Conservation (phyloP, 2,888 invertebrate species). For the Dioctria linearis region DNA sequence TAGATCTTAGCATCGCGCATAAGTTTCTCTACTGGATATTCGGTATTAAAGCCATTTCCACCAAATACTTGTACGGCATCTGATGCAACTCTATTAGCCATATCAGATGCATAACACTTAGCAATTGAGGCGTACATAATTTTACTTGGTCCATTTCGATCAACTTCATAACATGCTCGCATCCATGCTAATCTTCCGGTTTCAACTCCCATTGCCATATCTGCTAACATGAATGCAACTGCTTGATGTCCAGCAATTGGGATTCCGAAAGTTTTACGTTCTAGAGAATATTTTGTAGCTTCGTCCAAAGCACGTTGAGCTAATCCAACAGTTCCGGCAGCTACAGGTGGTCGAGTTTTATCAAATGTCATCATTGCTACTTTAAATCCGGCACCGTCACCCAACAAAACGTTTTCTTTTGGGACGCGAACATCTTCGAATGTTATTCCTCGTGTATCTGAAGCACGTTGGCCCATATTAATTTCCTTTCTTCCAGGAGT, state of each 20-base stretch:
- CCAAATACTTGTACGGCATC: conserved; percentile 95
- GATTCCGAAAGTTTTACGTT: conserved; percentile 91
- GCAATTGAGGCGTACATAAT: conserved; percentile 86
- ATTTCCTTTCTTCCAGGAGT: conserved; percentile 78
- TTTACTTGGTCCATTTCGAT: conserved; percentile 80
- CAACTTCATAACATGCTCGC: conserved; percentile 87
- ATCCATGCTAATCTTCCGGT: conserved; percentile 86
- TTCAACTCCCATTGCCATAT: conserved; percentile 90
- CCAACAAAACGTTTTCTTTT: conserved; percentile 78
- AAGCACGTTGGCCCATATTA: conserved; percentile 83
- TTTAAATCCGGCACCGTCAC: conserved; percentile 81
- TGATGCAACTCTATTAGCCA: conserved; percentile 89
- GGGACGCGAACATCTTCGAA: conserved; percentile 84
- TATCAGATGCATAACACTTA: conserved; percentile 88
- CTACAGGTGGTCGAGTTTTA: conserved; percentile 81
- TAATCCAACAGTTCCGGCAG: conserved; percentile 87
- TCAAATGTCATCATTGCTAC: conserved; percentile 84
- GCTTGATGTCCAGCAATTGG: conserved; percentile 85
- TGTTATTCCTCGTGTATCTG: conserved; percentile 80
- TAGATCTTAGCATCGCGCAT: conserved; percentile 98
- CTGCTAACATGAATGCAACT: conserved; percentile 90
- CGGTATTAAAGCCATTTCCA: conserved; percentile 92
- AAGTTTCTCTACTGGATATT: conserved; percentile 95
- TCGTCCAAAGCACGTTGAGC: conserved; percentile 90
- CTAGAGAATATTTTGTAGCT: conserved; percentile 87